Percentiles rank a stretch among this genome's conserved stretches.
Evolutionary conservation across 2,113 vertebrate species (phyloP).

Genomic region (Halcyon senegalensis): DNA sequence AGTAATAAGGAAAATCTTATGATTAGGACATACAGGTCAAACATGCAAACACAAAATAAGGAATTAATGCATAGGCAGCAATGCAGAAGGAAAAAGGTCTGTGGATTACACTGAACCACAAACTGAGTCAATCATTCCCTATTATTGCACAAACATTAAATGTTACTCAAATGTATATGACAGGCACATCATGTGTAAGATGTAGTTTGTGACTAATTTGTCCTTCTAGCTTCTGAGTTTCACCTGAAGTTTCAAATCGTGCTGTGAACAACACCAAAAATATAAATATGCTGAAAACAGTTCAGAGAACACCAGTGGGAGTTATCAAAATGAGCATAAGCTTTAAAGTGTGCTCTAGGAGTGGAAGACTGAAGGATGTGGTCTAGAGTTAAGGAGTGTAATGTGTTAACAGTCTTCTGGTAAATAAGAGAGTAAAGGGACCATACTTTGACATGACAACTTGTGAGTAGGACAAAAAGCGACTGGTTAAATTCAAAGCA

Average conservation of each 20-base stretch:
- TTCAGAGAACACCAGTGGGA: not conserved
- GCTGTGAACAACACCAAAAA: not conserved
- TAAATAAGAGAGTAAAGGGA: not conserved
- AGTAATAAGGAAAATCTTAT: not conserved
- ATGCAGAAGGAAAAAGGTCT: not conserved
- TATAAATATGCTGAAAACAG: not conserved
- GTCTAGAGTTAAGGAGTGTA: not conserved
- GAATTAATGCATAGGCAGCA: not conserved
- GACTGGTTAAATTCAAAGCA: not conserved
- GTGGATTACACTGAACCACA: not conserved
- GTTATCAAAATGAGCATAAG: not conserved
- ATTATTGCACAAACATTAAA: constrained; percentile 22
- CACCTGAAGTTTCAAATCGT: not conserved
- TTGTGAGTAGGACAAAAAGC: not conserved
- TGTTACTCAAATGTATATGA: not conserved
- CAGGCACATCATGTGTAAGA: not conserved
- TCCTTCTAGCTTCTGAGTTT: not conserved
- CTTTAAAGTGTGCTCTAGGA: not conserved
- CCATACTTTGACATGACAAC: not conserved
- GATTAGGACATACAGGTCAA: not conserved
- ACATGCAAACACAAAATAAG: not conserved
- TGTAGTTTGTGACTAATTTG: not conserved
- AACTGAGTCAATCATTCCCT: not conserved
- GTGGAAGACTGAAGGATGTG: not conserved
- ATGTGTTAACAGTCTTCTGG: not conserved